These are phyloP conservation scores for Ypsolopha sequella DNA, from an alignment of 2,888 invertebrate genomes.

Conservation along the genomic window DNA sequence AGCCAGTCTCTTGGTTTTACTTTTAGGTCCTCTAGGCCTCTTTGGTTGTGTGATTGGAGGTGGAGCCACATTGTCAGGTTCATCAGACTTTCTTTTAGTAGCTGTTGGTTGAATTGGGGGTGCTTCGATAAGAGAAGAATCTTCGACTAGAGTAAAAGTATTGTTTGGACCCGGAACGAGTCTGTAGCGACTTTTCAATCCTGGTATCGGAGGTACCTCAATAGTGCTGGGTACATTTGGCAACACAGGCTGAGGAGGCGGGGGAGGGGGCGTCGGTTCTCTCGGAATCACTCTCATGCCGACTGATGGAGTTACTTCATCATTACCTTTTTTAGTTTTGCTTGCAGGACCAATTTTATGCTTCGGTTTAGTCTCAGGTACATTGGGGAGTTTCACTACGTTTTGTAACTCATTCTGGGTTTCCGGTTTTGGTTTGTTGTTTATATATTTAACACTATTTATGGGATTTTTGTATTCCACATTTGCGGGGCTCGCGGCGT, in stretches of 20 bases:
- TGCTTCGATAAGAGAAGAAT: conserved; percentile 8
- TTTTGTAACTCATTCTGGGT: conserved; percentile 15
- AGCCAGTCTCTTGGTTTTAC: conserved; percentile 8
- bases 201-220: conserved; percentile 32
- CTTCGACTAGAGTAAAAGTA: conserved; percentile 47
- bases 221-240: conserved; percentile 18
- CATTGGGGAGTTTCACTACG: conserved; percentile 5
- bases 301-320: conserved; percentile 10
- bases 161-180: conserved; percentile 55
- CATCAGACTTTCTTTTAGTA: background rate
- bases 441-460: conserved; percentile 47
- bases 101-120: background rate
- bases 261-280: conserved; percentile 6
- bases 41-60: background rate
- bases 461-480: conserved; percentile 33
- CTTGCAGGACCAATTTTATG: conserved; percentile 55
- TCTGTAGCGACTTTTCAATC: conserved; percentile 43
- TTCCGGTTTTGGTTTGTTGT: conserved; percentile 30
- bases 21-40: background rate
- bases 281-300: conserved; percentile 14
- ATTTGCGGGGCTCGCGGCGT: conserved; percentile 19
- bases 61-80: background rate
- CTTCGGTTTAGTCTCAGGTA: conserved; percentile 23
- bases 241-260: conserved; percentile 9
- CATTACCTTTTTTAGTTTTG: conserved; percentile 25